A percentile compares a stretch with the other conserved stretches of the same genome.
Evolutionary conservation across 37 sponge, comb jelly and placozoan species (phyloP).

Genomic region (Halisarca cf. caerulea): DNA sequence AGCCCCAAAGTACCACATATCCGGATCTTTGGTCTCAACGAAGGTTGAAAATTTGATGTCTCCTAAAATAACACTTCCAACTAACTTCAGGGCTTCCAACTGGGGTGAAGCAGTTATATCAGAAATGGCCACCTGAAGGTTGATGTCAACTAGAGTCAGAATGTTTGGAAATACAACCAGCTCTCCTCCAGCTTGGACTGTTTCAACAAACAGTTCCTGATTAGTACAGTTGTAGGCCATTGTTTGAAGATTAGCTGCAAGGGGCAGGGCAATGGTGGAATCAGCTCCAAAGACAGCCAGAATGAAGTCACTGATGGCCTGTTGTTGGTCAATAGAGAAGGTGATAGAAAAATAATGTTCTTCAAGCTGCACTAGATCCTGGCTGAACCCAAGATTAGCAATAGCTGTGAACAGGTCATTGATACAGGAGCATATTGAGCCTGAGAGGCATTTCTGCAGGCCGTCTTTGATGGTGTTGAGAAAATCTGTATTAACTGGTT

Average conservation of each 20-base stretch:
- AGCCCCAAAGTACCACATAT: too few relatives aligned
- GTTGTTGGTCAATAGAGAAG: too few relatives aligned
- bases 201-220: constrained; percentile 1
- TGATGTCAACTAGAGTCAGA: neutral
- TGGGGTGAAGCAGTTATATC: too few relatives aligned
- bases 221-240: constrained; percentile 15
- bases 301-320: neutral
- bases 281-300: neutral
- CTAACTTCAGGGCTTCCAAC: too few relatives aligned
- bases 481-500: too few relatives aligned
- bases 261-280: neutral
- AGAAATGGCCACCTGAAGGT: too few relatives aligned
- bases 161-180: neutral
- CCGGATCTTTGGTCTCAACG: too few relatives aligned
- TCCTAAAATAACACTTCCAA: too few relatives aligned
- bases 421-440: neutral
- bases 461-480: too few relatives aligned
- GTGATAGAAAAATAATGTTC: neutral
- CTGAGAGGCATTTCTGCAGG: neutral
- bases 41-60: too few relatives aligned
- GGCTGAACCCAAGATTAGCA: neutral
- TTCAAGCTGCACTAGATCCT: neutral
- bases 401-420: neutral
- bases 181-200: neutral
- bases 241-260: neutral